These are phyloP conservation scores for Cryptosula pallasiana DNA, from an alignment of 2,888 invertebrate genomes.

Conservation along the genomic window DNA sequence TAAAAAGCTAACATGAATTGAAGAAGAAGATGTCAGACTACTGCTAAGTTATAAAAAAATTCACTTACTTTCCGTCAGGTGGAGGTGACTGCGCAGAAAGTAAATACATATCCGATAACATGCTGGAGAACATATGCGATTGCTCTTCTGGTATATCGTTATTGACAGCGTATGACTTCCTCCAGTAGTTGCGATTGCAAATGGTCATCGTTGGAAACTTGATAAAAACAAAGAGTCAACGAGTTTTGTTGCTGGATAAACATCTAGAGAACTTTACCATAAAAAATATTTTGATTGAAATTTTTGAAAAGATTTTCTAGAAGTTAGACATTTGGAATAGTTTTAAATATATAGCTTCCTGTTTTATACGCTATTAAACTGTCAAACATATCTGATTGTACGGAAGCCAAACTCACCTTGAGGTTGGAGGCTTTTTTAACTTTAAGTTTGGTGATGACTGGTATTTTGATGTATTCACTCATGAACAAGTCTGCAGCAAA, in stretches of 20 bases:
- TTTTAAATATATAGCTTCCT: no score
- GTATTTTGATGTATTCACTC: not conserved
- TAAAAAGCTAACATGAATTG: no score
- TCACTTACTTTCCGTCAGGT: constrained; percentile 6
- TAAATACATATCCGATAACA: not conserved
- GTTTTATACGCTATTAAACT: no score
- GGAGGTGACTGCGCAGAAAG: not conserved
- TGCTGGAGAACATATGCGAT: not conserved
- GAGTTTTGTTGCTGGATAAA: no score
- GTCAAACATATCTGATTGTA: no score
- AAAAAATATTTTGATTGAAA: no score
- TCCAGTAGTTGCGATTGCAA: constrained; percentile 17
- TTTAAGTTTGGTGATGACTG: not conserved
- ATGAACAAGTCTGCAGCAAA: not conserved
- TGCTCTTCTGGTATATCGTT: not conserved
- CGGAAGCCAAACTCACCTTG: not conserved
- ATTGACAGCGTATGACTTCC: not conserved
- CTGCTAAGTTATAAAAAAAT: no score
- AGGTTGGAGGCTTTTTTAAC: not conserved
- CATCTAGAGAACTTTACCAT: no score
- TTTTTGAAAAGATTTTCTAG: no score
- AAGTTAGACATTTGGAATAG: no score
- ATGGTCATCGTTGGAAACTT: constrained; percentile 20
- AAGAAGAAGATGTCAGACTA: no score
- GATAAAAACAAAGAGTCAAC: no score